Base-by-base conservation (phyloP, 2,888 invertebrate species). In the Nebria salina region DNA sequence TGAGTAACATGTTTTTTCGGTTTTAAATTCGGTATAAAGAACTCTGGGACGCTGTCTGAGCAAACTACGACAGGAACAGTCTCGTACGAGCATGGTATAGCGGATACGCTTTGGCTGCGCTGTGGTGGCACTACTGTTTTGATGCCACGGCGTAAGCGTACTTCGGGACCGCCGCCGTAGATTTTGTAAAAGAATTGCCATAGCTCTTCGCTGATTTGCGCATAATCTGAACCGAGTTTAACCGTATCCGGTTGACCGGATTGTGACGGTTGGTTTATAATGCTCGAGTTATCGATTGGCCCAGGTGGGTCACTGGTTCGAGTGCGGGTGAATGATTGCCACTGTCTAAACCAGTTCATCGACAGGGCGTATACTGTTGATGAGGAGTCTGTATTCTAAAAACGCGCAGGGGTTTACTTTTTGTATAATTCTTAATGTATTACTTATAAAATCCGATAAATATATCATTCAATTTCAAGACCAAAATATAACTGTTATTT, bases 151-250 rank as follows among this genome's bases (percentile, higher is more conserved):
- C 82, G 87, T 26, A 91, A 84, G 84, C 91, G 87, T 68, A 97
- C 91, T 86, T 96, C 96, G 0, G 98, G 98, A 0, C 98, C 98
- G 0, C 98, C 97, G 9, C 96, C 95, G 87, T 98, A 98, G 77
- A 95, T 95, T 82, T 91, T 92, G 77, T 93, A 92, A 87, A 98
- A 94, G 89, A 97, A 97, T 84, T 93, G 91, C 97, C 98, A 98
- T 81, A 96, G 91, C 68, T 95, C 94, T 85, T 95, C 94, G 84
- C 95, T 95, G 72, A 98, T 91, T 86, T 96, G 96, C 0, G 94
- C 94, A 87, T 95, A 95, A 75, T 92, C 92, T 26, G 91, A 90
- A 83, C 90, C 91, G 89, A 84, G 65, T 79, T 82, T 85, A 76
- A 82, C 66, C n/a, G 72, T 13, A 42, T 83, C 70, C 82, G 83